Base-by-base conservation (phyloP, 2,113 vertebrate genomes). In the Sterrhoptilus dennistouni region DNA sequence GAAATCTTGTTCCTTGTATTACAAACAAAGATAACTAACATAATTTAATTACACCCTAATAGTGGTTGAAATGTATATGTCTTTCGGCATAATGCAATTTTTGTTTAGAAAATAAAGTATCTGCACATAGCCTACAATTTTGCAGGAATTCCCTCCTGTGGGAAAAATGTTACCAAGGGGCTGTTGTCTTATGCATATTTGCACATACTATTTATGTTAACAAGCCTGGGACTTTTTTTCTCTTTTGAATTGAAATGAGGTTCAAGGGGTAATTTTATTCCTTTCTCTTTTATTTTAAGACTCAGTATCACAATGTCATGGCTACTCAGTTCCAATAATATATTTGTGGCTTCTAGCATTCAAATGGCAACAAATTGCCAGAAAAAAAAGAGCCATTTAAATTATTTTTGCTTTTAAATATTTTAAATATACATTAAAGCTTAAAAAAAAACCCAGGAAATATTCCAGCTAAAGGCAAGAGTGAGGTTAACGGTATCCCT, bases 81-180 rank as follows among this genome's bases (percentile, higher is more conserved):
- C 96, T 96, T 88, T 86, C 86, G 90, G 96, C 88, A 89, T 93
- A 95, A 95, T 87, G 79, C 72, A 90, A 90, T 95, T 97, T 96
- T 87, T 97, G 92, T 96, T 97, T 96, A 94, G 96, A 96, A 96
- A 97, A 96, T 90, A 92, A 93, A 76, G 88, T 93, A 72, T 90
- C 65, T 89, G 69, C 68, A 68, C 69, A 88, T 44, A 93, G 90
- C 89, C 64, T 90, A 87, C 76, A 89, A 69, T 92, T 90, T 88
- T 93, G 56, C 64, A 93, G 95, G 93, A 97, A 96, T 96, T 94
- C 95, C 60, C 93, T 95, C 68, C 56, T 96, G 88, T 96, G 95
- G 95, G 95, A 96, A 96, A 92, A 95, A 84, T 65, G 65, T 93
- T 95, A 90, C 95, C 72, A 64, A 94, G 47, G 83, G 93, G 76